phyloP scores from a whole-genome alignment of 2,888 invertebrate genomes.

The Epinotia bilunana region DNA sequence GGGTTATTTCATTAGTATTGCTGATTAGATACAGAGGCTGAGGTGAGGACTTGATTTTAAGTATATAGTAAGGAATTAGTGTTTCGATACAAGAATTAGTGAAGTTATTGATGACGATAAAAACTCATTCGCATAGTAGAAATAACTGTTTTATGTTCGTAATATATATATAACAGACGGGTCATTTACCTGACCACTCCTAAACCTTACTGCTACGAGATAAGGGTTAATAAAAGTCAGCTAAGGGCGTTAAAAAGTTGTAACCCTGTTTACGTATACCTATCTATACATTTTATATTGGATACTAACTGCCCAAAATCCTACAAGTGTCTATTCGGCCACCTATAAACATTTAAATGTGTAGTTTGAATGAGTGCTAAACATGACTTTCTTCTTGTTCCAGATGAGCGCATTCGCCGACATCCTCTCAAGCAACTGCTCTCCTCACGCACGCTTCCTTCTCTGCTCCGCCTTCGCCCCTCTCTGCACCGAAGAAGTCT shows the following conservation, averaged over 20 bases:
- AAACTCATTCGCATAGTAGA: neutral
- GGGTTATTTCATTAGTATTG: slow-evolving; percentile 3
- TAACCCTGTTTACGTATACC: too few relatives aligned
- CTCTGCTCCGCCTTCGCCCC: slow-evolving; percentile 96
- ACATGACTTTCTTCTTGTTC: slow-evolving; percentile 62
- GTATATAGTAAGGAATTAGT: too few relatives aligned
- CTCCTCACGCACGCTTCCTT: slow-evolving; percentile 92
- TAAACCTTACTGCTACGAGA: neutral
- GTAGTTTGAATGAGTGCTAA: slow-evolving; percentile 3
- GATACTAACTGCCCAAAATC: neutral
- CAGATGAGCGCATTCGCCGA: slow-evolving; percentile 89
- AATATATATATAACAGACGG: neutral
- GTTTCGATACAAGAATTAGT: neutral
- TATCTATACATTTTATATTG: neutral
- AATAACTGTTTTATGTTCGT: neutral
- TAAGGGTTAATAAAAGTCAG: neutral
- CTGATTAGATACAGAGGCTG: neutral
- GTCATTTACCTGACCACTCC: neutral
- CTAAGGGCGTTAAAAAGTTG: neutral
- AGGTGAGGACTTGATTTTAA: neutral
- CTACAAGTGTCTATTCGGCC: neutral
- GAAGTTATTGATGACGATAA: neutral
- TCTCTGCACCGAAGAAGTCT: slow-evolving; percentile 94
- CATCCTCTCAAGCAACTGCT: slow-evolving; percentile 91
- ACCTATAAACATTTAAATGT: too few relatives aligned